Evolutionary conservation across 2,113 vertebrate species (phyloP).

Genomic region (Saguinus midas): DNA sequence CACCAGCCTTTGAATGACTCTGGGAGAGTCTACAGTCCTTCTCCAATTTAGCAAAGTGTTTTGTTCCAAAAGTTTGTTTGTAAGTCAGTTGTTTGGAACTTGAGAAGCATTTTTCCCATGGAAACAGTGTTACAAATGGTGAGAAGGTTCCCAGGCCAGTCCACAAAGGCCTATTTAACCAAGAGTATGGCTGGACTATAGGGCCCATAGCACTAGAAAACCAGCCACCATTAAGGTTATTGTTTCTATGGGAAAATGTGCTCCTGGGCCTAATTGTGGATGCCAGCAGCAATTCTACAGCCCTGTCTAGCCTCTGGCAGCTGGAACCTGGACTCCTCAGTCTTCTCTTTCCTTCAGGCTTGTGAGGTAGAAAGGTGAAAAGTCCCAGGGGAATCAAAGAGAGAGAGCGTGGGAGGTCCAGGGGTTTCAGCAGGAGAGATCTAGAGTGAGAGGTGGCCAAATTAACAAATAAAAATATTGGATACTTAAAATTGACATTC

Average conservation of each 20-base stretch:
- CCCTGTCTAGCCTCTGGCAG: conserved; percentile 29
- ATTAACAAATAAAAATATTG: neutral
- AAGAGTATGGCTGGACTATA: conserved; percentile 55
- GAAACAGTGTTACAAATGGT: conserved; percentile 68
- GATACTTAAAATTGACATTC: neutral
- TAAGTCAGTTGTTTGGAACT: conserved; percentile 69
- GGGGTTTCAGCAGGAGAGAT: neutral
- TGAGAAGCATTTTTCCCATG: conserved; percentile 65
- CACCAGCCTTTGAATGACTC: conserved; percentile 68
- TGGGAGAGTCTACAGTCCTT: conserved; percentile 43
- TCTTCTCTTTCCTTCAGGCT: conserved; percentile 14
- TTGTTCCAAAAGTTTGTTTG: conserved; percentile 69
- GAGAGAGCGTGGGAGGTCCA: neutral
- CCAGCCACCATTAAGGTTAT: conserved; percentile 46
- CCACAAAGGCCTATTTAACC: conserved; percentile 68
- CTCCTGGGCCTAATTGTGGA: conserved; percentile 53
- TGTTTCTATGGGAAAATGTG: conserved; percentile 66
- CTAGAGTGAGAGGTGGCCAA: neutral
- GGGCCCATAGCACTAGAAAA: neutral
- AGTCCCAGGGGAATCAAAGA: neutral
- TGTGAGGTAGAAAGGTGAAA: conserved; percentile 1
- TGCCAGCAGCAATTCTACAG: conserved; percentile 24
- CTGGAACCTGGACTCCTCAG: neutral
- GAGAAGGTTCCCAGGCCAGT: conserved; percentile 59
- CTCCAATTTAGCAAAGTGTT: conserved; percentile 49